Conservation (phyloP, 2,888 invertebrate genomes). For the Arctia plantaginis region DNA sequence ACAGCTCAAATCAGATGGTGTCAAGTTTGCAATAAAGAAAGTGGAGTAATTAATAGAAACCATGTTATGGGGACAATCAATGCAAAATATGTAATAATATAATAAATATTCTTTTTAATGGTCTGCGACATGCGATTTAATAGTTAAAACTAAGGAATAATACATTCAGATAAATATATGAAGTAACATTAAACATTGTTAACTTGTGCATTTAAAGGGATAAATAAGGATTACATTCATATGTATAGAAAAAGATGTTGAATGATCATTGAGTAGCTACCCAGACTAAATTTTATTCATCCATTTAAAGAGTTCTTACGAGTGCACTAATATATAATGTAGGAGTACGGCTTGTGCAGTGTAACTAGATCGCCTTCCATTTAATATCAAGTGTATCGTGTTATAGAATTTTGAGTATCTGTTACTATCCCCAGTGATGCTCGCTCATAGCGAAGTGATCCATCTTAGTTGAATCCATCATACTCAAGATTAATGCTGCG, state of each 20-base stretch:
- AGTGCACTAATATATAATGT: slow-evolving; percentile 32
- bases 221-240: slow-evolving; percentile 1
- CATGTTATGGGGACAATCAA: slow-evolving; percentile 39
- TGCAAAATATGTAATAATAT: slow-evolving; percentile 22
- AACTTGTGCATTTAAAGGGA: slow-evolving; percentile 3
- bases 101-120: slow-evolving; percentile 27
- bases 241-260: slow-evolving; percentile 10
- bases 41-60: slow-evolving; percentile 24
- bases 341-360: slow-evolving; percentile 29
- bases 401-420: slow-evolving; percentile 56
- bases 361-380: slow-evolving; percentile 58
- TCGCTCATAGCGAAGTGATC: slow-evolving; percentile 43
- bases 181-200: slow-evolving; percentile 5
- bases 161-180: not conserved
- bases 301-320: slow-evolving; percentile 17
- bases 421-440: slow-evolving; percentile 38
- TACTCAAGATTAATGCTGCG: slow-evolving; percentile 51
- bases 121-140: slow-evolving; percentile 33
- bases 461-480: slow-evolving; percentile 50
- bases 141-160: slow-evolving; percentile 7
- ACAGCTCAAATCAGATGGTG: slow-evolving; percentile 17
- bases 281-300: slow-evolving; percentile 24
- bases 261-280: slow-evolving; percentile 11
- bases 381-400: slow-evolving; percentile 54
- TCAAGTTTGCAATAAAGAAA: slow-evolving; percentile 18